These are phyloP conservation scores for Etheostoma spectabile DNA, from an alignment of 2,113 vertebrate genomes.

Conservation along the genomic window DNA sequence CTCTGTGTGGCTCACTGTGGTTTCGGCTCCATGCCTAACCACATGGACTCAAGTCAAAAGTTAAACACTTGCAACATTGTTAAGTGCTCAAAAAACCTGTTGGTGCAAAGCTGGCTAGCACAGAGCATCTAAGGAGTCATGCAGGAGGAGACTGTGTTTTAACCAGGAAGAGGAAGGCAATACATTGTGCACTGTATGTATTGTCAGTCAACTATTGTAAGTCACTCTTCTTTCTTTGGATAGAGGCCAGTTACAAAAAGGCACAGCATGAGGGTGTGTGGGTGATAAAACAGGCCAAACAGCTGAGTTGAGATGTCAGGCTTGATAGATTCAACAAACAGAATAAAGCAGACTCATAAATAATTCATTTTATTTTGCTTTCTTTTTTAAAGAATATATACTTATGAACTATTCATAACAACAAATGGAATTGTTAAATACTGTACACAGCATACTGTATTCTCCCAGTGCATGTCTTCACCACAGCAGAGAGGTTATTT, in stretches of 20 bases:
- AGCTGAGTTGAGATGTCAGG: constrained; percentile 76
- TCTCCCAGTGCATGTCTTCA: constrained; percentile 95
- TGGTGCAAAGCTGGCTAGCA: constrained; percentile 33
- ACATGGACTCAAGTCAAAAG: constrained; percentile 50
- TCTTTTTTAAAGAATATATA: constrained; percentile 85
- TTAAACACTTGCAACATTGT: constrained; percentile 59
- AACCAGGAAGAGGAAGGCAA: constrained; percentile 79
- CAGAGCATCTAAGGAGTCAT: constrained; percentile 24
- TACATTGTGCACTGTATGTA: constrained; percentile 31
- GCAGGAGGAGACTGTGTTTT: constrained; percentile 42
- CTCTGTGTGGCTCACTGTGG: constrained; percentile 17
- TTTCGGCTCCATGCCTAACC: constrained; percentile 41
- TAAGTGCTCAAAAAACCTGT: constrained; percentile 41
- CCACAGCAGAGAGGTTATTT: constrained; percentile 86
- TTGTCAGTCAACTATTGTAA: constrained; percentile 67
- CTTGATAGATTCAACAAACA: constrained; percentile 64
- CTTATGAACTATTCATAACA: constrained; percentile 89
- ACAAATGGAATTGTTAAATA: constrained; percentile 94
- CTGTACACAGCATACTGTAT: constrained; percentile 91
- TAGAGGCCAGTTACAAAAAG: constrained; percentile 80
- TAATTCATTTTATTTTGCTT: constrained; percentile 95
- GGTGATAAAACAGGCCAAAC: constrained; percentile 84
- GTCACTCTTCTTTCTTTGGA: constrained; percentile 79
- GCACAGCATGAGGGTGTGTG: constrained; percentile 81
- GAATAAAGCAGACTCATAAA: constrained; percentile 88